Conservation (phyloP, 2,888 invertebrate species). For the Zeuzera pyrina region DNA sequence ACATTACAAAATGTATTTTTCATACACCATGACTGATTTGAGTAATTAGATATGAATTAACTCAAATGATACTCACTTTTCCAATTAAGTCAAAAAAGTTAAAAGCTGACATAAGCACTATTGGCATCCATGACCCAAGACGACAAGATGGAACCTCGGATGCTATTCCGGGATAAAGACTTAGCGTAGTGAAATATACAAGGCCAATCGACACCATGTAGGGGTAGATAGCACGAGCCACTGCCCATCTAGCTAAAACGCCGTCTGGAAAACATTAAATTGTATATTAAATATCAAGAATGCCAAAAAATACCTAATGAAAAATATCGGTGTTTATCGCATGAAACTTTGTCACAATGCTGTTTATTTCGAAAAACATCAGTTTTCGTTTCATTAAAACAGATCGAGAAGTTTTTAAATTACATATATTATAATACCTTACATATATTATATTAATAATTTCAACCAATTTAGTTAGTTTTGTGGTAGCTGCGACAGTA, state of each 20-base stretch:
- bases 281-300: background rate
- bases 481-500: no score
- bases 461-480: no score
- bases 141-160: constrained; percentile 90
- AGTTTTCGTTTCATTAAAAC: no score
- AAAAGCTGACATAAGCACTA: constrained; percentile 90
- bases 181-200: constrained; percentile 91
- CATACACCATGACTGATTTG: background rate
- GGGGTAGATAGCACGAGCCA: constrained; percentile 88
- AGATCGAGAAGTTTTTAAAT: no score
- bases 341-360: no score
- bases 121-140: constrained; percentile 92
- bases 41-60: background rate
- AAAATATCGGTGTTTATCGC: no score
- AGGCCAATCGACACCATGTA: constrained; percentile 92
- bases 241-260: constrained; percentile 81
- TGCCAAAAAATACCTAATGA: no score
- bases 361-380: no score
- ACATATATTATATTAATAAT: no score
- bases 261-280: constrained; percentile 69
- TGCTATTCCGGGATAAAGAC: constrained; percentile 91
- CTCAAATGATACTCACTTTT: constrained; percentile 68
- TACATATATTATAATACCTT: no score
- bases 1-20: no score
- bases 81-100: constrained; percentile 91